phyloP scores from a whole-genome alignment of 2,113 vertebrate genomes.

The Triplophysa rosa region DNA sequence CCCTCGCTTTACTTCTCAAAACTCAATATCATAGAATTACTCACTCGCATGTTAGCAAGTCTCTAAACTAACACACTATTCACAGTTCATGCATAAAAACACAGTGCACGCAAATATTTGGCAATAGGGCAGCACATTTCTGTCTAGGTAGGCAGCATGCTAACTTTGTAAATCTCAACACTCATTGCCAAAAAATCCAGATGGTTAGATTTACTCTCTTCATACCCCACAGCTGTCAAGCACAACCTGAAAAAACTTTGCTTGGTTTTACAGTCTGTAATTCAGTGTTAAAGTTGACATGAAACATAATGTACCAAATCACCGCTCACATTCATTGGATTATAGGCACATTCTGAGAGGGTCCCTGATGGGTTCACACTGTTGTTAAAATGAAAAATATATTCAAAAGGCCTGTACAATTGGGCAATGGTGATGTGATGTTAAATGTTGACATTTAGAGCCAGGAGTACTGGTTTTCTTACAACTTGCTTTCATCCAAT shows the following conservation, averaged over 20 bases:
- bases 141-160: too few relatives aligned
- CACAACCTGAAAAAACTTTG: background rate
- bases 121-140: too few relatives aligned
- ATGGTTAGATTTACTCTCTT: background rate
- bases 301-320: conserved; percentile 19
- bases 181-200: background rate
- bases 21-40: too few relatives aligned
- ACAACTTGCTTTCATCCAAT: background rate
- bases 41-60: too few relatives aligned
- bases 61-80: too few relatives aligned
- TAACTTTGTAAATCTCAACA: background rate
- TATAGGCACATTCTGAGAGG: background rate
- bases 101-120: too few relatives aligned
- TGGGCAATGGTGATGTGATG: background rate
- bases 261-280: background rate
- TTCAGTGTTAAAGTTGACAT: conserved; percentile 25
- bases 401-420: background rate
- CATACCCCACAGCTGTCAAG: conserved; percentile 2
- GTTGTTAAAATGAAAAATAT: conserved; percentile 10
- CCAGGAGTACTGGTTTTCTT: conserved; percentile 1
- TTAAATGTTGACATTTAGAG: background rate
- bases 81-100: too few relatives aligned
- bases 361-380: conserved; percentile 7
- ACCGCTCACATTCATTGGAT: background rate
- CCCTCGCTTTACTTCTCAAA: too few relatives aligned